Percentiles rank a stretch among this genome's conserved stretches.
Conservation (phyloP, 1,140 invertebrate genomes). For the Trachymyrmex cornetzi region DNA sequence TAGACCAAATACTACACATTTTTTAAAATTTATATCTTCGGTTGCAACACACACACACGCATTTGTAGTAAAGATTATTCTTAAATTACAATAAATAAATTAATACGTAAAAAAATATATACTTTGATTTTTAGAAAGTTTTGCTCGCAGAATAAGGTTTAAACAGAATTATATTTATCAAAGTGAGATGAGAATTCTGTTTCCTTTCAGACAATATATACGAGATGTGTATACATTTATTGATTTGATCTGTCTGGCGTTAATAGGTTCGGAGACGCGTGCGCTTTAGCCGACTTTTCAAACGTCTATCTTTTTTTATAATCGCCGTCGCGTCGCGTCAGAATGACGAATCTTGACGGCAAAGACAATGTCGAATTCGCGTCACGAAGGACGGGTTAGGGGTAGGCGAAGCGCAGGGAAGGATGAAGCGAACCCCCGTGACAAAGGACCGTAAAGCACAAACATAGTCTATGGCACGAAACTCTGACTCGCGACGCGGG, state of each 20-base stretch:
- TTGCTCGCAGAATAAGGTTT: background rate
- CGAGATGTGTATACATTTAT: background rate
- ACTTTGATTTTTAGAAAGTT: background rate
- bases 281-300: slow-evolving; percentile 26
- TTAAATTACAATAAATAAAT: background rate
- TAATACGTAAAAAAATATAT: background rate
- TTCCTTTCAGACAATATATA: background rate
- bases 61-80: background rate
- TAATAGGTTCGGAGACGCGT: slow-evolving; percentile 42
- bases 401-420: too few relatives aligned
- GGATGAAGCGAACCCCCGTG: slow-evolving; percentile 3
- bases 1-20: background rate
- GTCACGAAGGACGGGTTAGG: background rate
- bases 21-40: background rate
- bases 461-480: slow-evolving; percentile 7
- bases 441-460: slow-evolving; percentile 58
- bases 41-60: background rate
- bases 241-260: slow-evolving; percentile 35
- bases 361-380: slow-evolving; percentile 59
- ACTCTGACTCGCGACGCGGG: slow-evolving; percentile 25
- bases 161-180: background rate
- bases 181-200: background rate
- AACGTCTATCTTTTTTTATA: slow-evolving; percentile 27
- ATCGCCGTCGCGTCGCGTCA: slow-evolving; percentile 27
- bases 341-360: slow-evolving; percentile 20